Evolutionary conservation across 1,140 invertebrate genomes (phyloP), one percentile per base, ranked within the genome.

Genomic region (Hylaeus anthracinus): DNA sequence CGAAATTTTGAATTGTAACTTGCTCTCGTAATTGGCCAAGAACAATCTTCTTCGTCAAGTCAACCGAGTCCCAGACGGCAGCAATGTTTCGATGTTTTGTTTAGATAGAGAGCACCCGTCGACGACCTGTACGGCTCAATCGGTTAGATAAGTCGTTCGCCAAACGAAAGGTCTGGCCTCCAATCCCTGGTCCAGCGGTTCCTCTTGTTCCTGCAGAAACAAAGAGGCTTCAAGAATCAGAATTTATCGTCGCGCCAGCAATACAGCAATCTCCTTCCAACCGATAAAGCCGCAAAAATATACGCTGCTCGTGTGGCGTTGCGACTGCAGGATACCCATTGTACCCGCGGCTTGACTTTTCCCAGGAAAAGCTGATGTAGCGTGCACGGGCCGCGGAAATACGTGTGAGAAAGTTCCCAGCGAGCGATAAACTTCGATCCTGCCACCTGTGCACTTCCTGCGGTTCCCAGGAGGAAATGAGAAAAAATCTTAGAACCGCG

Each of bases 371-470:
- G 14, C 56, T 10, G 74, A 45, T 51, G 39, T 39, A 69, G 39
- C 55, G 43, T 3, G 14, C 53, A 15, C n/a, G 8, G 10, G 45
- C 5, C 15, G 10, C 43, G 56, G 51, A 72, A 53, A n/a, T 72
- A 78, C 67, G 58, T 48, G 69, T 37, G 76, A 79, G 69, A 64
- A 72, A 71, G 58, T 79, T 64, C 12, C 15, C 60, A 41, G 60
- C 6, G 6, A 12, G 41, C 4, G 69, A 72, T 56, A 79, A 72
- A 79, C 48, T 72, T 79, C 37, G 60, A 72, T 9, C 60, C n/a
- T n/a, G 12, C 58, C 69, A 72, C 58, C 69, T 64, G 67, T 53
- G 69, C 48, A 72, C 69, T 72, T 79, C 41, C 60, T 15, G 15
- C 48, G 48, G 10, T 63, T 72, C 48, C n/a, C 39, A 8, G n/a